phyloP scores from a whole-genome alignment of 2,113 vertebrate species.

The Thymallus thymallus region DNA sequence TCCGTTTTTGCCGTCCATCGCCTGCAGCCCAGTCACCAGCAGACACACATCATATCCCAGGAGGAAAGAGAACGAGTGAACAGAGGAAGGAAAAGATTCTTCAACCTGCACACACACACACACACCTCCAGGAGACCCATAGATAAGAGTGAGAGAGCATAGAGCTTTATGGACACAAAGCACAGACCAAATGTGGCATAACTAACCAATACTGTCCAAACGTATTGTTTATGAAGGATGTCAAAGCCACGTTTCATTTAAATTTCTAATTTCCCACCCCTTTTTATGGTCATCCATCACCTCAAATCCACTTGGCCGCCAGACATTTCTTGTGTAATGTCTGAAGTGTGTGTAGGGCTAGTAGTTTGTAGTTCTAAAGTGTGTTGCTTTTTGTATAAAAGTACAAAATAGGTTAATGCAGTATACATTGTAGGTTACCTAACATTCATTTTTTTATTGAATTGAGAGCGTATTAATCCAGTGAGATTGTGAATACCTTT shows the following conservation, averaged over 20 bases:
- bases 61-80: constrained; percentile 7
- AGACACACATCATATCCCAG: constrained; percentile 64
- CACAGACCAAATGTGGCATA: constrained; percentile 58
- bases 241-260: neutral
- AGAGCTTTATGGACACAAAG: constrained; percentile 77
- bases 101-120: constrained; percentile 24
- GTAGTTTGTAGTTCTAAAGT: too few species aligned
- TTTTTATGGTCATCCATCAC: too few species aligned
- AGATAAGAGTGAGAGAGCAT: constrained; percentile 61
- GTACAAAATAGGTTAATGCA: neutral
- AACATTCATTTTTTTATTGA: too few species aligned
- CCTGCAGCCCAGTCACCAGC: constrained; percentile 64
- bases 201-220: constrained; percentile 41
- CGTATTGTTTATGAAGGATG: too few species aligned
- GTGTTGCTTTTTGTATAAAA: neutral
- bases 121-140: constrained; percentile 34
- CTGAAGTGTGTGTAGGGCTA: too few species aligned
- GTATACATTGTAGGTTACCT: too few species aligned
- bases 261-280: too few species aligned
- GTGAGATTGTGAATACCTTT: too few species aligned
- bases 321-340: too few species aligned
- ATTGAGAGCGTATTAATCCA: too few species aligned
- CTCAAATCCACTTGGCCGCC: too few species aligned
- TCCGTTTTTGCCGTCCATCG: constrained; percentile 65
- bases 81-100: neutral